Evolutionary conservation across 2,888 invertebrate species (phyloP).

Genomic region (Drosophila paranaensis): DNA sequence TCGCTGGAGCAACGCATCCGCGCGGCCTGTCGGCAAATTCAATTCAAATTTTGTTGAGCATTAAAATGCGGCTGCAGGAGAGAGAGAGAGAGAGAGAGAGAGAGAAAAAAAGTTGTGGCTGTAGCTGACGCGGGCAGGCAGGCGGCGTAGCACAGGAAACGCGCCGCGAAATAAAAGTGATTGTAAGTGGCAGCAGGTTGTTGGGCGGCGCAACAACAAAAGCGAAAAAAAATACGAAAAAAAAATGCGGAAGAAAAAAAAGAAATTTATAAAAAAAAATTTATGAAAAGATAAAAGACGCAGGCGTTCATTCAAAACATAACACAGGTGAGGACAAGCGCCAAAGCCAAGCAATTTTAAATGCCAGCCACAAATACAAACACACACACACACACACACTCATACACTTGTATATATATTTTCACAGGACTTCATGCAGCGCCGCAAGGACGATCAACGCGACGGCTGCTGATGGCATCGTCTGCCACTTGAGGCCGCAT

Average conservation of each 20-base stretch:
- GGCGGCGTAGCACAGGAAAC: constrained; percentile 36
- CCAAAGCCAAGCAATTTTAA: constrained; percentile 75
- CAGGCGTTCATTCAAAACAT: constrained; percentile 78
- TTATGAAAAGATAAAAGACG: constrained; percentile 79
- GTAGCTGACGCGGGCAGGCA: not conserved
- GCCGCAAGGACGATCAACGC: constrained; percentile 39
- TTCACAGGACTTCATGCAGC: constrained; percentile 30
- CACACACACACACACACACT: constrained; percentile 1
- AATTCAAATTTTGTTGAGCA: constrained; percentile 79
- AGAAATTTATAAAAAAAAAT: constrained; percentile 35
- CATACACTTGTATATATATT: not conserved
- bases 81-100: not conserved
- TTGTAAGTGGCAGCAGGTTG: constrained; percentile 66
- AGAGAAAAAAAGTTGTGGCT: constrained; percentile 45
- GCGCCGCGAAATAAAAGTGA: constrained; percentile 74
- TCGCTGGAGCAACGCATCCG: constrained; percentile 38
- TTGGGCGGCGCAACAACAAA: constrained; percentile 44
- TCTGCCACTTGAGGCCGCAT: constrained; percentile 78
- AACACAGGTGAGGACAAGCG: constrained; percentile 78
- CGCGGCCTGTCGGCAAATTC: constrained; percentile 74
- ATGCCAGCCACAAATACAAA: constrained; percentile 49
- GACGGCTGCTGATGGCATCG: constrained; percentile 14
- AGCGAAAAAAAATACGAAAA: constrained; percentile 15
- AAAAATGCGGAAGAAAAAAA: too few species aligned
- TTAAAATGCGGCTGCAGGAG: constrained; percentile 67